Conservation (phyloP, 2,113 vertebrate genomes). For the Psettodes erumei region DNA sequence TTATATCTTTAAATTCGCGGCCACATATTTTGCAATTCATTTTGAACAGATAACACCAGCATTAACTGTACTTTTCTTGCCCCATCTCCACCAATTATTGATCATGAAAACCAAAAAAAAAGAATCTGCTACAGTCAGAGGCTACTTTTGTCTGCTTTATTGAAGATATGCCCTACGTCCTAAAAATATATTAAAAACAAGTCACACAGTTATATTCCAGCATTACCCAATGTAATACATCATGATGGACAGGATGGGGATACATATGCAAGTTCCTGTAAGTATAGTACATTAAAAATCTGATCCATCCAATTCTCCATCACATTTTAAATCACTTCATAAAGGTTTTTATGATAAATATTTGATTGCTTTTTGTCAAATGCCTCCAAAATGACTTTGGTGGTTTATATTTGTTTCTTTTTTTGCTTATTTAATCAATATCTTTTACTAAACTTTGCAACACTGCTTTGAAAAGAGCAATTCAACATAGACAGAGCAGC, state of each 20-base stretch:
- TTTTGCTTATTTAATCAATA: slow-evolving; percentile 3
- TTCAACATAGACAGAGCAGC: neutral
- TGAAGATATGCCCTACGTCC: slow-evolving; percentile 25
- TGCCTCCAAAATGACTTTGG: neutral
- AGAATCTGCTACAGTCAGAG: slow-evolving; percentile 11
- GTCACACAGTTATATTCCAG: slow-evolving; percentile 11
- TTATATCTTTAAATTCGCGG: neutral
- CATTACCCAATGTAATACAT: slow-evolving; percentile 17
- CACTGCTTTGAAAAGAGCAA: neutral
- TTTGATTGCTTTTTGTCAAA: slow-evolving; percentile 22
- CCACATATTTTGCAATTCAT: neutral
- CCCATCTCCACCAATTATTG: neutral
- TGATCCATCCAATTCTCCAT: neutral
- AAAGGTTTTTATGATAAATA: slow-evolving; percentile 9
- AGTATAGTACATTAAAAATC: neutral
- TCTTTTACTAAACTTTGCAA: slow-evolving; percentile 2
- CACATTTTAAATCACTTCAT: slow-evolving; percentile 6
- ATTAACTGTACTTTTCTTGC: slow-evolving; percentile 21
- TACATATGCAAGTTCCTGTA: neutral
- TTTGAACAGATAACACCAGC: slow-evolving; percentile 15
- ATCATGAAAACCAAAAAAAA: slow-evolving; percentile 11
- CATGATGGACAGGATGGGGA: neutral
- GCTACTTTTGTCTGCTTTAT: slow-evolving; percentile 5
- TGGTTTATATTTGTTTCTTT: neutral
- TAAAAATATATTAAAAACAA: slow-evolving; percentile 18